Evolutionary conservation across 2,797 vertebrate genomes (phyloP), one percentile per base, ranked within the genome.

Genomic region (Halcyon badia): DNA sequence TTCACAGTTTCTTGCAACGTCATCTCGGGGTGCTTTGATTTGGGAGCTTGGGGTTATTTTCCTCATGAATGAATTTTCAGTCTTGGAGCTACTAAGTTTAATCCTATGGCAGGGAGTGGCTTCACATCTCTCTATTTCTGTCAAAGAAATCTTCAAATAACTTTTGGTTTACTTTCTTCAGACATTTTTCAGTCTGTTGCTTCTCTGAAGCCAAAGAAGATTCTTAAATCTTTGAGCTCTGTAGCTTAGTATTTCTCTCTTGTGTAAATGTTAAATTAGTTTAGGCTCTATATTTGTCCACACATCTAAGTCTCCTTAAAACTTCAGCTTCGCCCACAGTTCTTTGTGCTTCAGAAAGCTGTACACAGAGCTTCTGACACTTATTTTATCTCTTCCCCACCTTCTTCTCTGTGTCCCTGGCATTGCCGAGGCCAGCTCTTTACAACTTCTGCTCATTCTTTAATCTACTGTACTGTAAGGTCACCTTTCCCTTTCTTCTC

Each of bases 181-280:
- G 73, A 39, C 26, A 12, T 54, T 89, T 78, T 81, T 7, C 31
- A 57, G 80, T 87, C 70, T 89, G n/a, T 78, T 92, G 21, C 49
- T 77, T 90, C n/a, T 92, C 77, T 93, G 75, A 87, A 90, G 46
- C 61, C 77, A 49, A 91, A 83, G 28, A 33, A 44, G 33, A 65
- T 83, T 70, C 79, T 91, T 69, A 85, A 95, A 44, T 78, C 68
- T 68, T 95, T 54, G 46, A 62, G 65, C 41, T 87, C 26, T 5
- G 1, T 83, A 57, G 52, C 65, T 89, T 80, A 81, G 61, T 35
- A 65, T 94, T 92, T 30, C 54, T 73, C 24, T 69, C 76, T 64
- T 86, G 33, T 69, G 57, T 92, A 94, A 91, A 86, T 91, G 89
- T 81, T 94, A 83, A 87, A 89, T 91, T 73, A 31, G 14, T 90